These are phyloP conservation scores for Lepetodrilus schrolli DNA, from an alignment of 2,888 invertebrate genomes.

Conservation along the genomic window DNA sequence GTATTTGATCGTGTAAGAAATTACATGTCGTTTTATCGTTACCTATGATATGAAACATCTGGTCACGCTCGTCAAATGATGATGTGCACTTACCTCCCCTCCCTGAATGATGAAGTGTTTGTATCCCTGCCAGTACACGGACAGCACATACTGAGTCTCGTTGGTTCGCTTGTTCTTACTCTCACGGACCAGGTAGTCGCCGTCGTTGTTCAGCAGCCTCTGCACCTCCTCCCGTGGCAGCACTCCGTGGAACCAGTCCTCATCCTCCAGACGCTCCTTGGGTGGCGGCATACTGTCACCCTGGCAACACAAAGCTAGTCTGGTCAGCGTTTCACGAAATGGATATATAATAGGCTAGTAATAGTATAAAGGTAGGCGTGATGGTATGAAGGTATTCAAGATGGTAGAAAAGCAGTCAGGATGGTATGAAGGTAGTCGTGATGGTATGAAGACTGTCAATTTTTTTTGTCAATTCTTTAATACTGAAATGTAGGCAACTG, in stretches of 20 bases:
- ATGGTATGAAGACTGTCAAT: too few species aligned
- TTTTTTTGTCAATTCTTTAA: too few species aligned
- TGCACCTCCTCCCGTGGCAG: slow-evolving; percentile 96
- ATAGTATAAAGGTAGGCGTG: not conserved
- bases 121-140: slow-evolving; percentile 96
- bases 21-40: too few species aligned
- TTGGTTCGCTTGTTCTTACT: slow-evolving; percentile 79
- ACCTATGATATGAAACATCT: too few species aligned
- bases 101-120: slow-evolving; percentile 98
- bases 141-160: slow-evolving; percentile 87
- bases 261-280: slow-evolving; percentile 79
- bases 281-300: not conserved
- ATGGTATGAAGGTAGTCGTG: too few species aligned
- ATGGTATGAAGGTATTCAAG: not conserved
- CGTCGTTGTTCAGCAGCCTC: slow-evolving; percentile 89
- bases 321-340: not conserved
- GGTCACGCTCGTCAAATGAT: slow-evolving; percentile 97
- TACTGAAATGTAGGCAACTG: too few species aligned
- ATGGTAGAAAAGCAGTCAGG: too few species aligned
- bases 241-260: slow-evolving; percentile 98
- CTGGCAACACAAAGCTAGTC: not conserved
- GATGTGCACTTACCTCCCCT: slow-evolving; percentile 91
- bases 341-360: not conserved
- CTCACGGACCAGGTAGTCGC: slow-evolving; percentile 95
- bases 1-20: too few species aligned